Base-by-base conservation (phyloP, 1,140 invertebrate species). In the Delia radicum region DNA sequence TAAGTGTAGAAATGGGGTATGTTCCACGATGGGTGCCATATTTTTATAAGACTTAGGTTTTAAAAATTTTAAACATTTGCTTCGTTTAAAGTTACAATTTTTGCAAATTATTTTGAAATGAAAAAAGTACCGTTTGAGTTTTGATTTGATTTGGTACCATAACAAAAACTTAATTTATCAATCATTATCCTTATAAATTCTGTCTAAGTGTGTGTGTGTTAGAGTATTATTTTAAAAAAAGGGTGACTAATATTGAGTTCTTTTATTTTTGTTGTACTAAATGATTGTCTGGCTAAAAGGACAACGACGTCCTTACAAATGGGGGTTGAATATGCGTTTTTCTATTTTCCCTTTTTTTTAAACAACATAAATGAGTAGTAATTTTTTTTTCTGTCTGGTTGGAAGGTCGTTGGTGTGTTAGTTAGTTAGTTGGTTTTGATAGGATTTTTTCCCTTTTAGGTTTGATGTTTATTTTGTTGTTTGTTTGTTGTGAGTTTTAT, bases 241-340 rank as follows among this genome's bases (percentile, higher is more conserved):
- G 82, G 82, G 82, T 84, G 82, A 84, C 82, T 84, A 84, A 84
- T 84, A 81, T 33, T 84, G 77, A 81, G 81, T 83, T 27, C 31
- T 24, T 63, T n/a, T n/a, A 62, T 62, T 65, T 42, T 24, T 8
- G n/a, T 26, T 24, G 26, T 21, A 33, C 27, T 26, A 26, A 24
- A 31, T 33, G 31, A 21, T 69, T 69, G 65, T 69, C 65, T 69
- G 65, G 21, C 77, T 62, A 63, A 75, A 77, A 76, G 46, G 74
- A 74, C 74, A 76, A 81, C 75, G 72, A 28, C 65, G 31, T 33
- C 65, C 24, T n/a, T n/a, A n/a, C n/a, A 69, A 69, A 74, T 46
- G 79, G 78, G 81, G 76, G 76, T 73, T 77, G 76, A 77, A 77
- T 75, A 15, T 65, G 10, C 1, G 3, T 18, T 33, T 2, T 3